phyloP scores from a whole-genome alignment of 2,113 vertebrate genomes.

The Dryoscopus gambensis region DNA sequence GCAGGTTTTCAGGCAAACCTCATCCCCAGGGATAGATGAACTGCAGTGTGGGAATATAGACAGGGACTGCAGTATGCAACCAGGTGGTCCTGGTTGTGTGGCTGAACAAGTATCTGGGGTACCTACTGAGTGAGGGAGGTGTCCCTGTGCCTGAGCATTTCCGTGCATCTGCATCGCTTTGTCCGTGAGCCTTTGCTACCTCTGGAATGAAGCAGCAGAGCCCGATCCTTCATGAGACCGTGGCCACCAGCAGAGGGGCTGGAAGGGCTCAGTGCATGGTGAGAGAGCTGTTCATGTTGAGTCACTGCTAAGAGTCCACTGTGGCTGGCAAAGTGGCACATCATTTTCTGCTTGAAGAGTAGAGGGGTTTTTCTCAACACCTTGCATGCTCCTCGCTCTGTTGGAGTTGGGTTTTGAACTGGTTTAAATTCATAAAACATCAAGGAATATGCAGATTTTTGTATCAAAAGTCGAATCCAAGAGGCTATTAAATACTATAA shows the following conservation, averaged over 20 bases:
- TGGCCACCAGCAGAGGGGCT: not conserved
- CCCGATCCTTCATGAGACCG: fast-evolving
- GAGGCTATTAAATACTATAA: constrained; percentile 50
- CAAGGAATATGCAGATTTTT: constrained; percentile 57
- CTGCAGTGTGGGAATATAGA: not conserved
- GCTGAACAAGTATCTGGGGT: not conserved
- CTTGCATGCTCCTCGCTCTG: not conserved
- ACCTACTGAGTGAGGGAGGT: fast-evolving
- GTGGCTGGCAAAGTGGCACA: not conserved
- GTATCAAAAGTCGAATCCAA: constrained; percentile 68
- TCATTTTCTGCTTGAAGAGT: not conserved
- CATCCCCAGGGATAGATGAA: not conserved
- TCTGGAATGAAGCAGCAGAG: not conserved
- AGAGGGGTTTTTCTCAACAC: not conserved
- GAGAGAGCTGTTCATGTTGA: not conserved
- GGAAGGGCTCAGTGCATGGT: not conserved
- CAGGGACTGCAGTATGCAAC: not conserved
- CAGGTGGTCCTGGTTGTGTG: not conserved
- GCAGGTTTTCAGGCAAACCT: not conserved
- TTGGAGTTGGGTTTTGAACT: not conserved
- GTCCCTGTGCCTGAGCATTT: not conserved
- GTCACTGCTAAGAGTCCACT: not conserved
- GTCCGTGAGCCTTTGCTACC: fast-evolving
- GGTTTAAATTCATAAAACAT: constrained; percentile 17
- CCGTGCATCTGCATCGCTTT: fast-evolving